These are phyloP conservation scores for Microctonus hyperodae DNA, from an alignment of 2,888 invertebrate species.

Conservation along the genomic window DNA sequence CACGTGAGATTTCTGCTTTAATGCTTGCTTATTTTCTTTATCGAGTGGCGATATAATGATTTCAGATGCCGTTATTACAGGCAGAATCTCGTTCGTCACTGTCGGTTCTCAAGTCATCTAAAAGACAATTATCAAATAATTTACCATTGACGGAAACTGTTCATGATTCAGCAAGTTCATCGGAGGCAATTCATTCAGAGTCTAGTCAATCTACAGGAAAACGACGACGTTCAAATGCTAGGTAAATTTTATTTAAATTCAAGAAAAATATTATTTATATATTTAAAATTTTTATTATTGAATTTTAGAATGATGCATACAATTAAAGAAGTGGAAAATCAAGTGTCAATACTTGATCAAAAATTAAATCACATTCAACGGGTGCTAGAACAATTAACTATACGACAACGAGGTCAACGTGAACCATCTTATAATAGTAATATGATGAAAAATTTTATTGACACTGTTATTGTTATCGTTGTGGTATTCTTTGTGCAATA, in stretches of 20 bases:
- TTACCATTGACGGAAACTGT: constrained; percentile 62
- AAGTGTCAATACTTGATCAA: constrained; percentile 53
- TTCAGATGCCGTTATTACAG: constrained; percentile 63
- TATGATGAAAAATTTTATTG: constrained; percentile 53
- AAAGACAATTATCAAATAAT: constrained; percentile 65
- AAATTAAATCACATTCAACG: constrained; percentile 59
- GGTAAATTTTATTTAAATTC: constrained; percentile 43
- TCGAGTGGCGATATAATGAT: constrained; percentile 38
- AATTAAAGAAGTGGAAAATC: constrained; percentile 56
- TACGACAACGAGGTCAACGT: constrained; percentile 54
- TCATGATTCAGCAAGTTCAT: constrained; percentile 65
- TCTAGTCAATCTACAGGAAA: constrained; percentile 64
- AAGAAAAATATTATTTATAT: background rate
- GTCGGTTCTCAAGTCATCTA: constrained; percentile 64
- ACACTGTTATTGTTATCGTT: constrained; percentile 55
- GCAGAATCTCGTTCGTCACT: constrained; percentile 66
- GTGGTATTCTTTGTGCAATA: constrained; percentile 57
- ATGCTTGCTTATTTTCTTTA: constrained; percentile 17
- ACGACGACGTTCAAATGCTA: constrained; percentile 53
- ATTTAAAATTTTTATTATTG: constrained; percentile 12
- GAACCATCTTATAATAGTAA: constrained; percentile 51
- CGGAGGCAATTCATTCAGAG: constrained; percentile 65
- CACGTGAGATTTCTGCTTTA: constrained; percentile 28
- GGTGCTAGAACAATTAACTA: constrained; percentile 56
- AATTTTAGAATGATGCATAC: constrained; percentile 49